These are phyloP conservation scores for Deilephila elpenor DNA, from an alignment of 2,888 invertebrate species.

Conservation along the genomic window DNA sequence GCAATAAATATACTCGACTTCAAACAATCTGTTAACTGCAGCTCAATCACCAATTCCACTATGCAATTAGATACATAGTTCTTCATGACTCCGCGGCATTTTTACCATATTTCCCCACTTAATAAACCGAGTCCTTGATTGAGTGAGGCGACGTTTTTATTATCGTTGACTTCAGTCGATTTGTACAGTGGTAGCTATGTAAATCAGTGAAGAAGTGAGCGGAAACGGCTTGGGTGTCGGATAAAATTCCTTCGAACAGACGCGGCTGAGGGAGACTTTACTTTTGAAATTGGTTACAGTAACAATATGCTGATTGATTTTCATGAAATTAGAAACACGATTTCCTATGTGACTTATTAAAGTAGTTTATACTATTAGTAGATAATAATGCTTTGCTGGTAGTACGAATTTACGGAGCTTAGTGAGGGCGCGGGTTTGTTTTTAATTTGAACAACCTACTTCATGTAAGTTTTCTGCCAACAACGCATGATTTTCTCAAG, in stretches of 20 bases:
- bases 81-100: background rate
- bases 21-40: too few relatives aligned
- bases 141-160: slow-evolving; percentile 8
- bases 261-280: background rate
- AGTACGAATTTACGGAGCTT: too few relatives aligned
- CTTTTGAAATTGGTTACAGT: background rate
- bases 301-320: too few relatives aligned
- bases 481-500: too few relatives aligned
- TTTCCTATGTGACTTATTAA: too few relatives aligned
- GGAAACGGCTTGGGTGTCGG: slow-evolving; percentile 54
- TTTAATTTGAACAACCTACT: too few relatives aligned
- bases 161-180: slow-evolving; percentile 13
- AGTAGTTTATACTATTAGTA: too few relatives aligned
- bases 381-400: too few relatives aligned
- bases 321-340: too few relatives aligned
- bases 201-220: slow-evolving; percentile 27
- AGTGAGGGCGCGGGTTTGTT: too few relatives aligned
- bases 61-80: background rate
- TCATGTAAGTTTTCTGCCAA: too few relatives aligned
- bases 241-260: slow-evolving; percentile 57
- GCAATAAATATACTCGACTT: too few relatives aligned
- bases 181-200: slow-evolving; percentile 18
- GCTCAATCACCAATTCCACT: background rate
- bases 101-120: background rate
- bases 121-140: background rate